Conservation (phyloP, 2,888 invertebrate species). For the Agrypnus murinus region DNA sequence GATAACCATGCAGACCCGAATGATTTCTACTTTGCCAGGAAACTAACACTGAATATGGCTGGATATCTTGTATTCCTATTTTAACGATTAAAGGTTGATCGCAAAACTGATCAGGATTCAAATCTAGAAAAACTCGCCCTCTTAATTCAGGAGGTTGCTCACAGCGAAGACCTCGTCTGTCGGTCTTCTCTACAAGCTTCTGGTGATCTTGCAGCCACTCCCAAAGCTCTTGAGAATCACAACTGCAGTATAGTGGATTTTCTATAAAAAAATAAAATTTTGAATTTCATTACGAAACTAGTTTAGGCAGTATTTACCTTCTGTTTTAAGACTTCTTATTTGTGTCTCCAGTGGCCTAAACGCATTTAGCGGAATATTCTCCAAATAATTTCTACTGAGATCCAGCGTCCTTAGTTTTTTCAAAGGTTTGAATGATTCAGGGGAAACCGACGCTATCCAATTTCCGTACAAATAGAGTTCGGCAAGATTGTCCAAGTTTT, state of each 20-base stretch:
- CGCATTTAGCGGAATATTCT: conserved; percentile 85
- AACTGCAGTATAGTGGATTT: conserved; percentile 92
- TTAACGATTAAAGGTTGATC: conserved; percentile 88
- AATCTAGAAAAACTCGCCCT: conserved; percentile 83
- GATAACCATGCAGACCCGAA: conserved; percentile 88
- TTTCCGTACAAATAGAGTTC: conserved; percentile 89
- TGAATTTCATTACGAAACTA: too few relatives aligned
- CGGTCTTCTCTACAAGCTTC: conserved; percentile 76
- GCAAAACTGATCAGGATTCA: conserved; percentile 88
- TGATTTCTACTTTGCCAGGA: conserved; percentile 94
- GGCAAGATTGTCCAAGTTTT: conserved; percentile 82
- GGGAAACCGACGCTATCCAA: conserved; percentile 85
- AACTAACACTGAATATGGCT: conserved; percentile 89
- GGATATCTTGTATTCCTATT: conserved; percentile 90
- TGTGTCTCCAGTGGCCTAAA: conserved; percentile 87
- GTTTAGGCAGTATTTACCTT: conserved; percentile 85
- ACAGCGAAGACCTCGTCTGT: conserved; percentile 76
- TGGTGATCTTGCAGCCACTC: conserved; percentile 93
- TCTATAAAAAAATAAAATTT: conserved; percentile 73
- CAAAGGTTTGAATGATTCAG: conserved; percentile 85
- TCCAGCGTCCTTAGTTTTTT: conserved; percentile 85
- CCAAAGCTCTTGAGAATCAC: conserved; percentile 93
- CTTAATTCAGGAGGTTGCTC: conserved; percentile 88
- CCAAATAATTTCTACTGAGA: conserved; percentile 88
- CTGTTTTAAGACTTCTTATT: conserved; percentile 83